Percentiles rank a stretch among this genome's conserved stretches.
These are phyloP conservation scores for Eira barbara DNA, from an alignment of 2,113 vertebrate genomes.

Conservation along the genomic window DNA sequence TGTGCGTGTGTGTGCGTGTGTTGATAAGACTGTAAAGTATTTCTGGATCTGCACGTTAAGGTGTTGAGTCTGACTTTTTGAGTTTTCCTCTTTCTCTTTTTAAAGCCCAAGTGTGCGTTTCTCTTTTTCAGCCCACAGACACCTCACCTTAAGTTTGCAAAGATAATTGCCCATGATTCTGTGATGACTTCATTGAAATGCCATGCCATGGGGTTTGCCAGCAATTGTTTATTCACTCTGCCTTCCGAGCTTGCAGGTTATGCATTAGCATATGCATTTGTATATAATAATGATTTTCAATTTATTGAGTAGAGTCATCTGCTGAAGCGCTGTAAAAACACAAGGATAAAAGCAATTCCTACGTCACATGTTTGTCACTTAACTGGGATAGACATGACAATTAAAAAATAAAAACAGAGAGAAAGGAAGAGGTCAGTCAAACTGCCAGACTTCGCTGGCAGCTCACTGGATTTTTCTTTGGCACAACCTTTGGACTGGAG, in stretches of 20 bases:
- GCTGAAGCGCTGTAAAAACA: conserved; percentile 55
- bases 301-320: conserved; percentile 65
- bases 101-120: conserved; percentile 9
- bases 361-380: conserved; percentile 42
- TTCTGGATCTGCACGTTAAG: conserved; percentile 38
- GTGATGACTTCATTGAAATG: conserved; percentile 72
- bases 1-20: not conserved
- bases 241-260: conserved; percentile 55
- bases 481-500: conserved; percentile 45
- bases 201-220: conserved; percentile 58
- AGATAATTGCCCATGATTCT: conserved; percentile 70
- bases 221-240: conserved; percentile 68
- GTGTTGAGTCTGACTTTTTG: not conserved
- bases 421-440: conserved; percentile 44
- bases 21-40: not conserved
- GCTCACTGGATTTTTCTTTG: conserved; percentile 51
- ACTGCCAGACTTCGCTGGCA: conserved; percentile 28
- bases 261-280: conserved; percentile 69
- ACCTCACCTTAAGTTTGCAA: conserved; percentile 54
- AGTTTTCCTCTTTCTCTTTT: conserved; percentile 44
- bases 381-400: conserved; percentile 44
- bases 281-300: conserved; percentile 71
- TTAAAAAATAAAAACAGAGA: conserved; percentile 57
- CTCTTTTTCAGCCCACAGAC: not conserved
- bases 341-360: conserved; percentile 50